Base-by-base conservation (phyloP, 2,113 vertebrate species). In the Cavia aperea region DNA sequence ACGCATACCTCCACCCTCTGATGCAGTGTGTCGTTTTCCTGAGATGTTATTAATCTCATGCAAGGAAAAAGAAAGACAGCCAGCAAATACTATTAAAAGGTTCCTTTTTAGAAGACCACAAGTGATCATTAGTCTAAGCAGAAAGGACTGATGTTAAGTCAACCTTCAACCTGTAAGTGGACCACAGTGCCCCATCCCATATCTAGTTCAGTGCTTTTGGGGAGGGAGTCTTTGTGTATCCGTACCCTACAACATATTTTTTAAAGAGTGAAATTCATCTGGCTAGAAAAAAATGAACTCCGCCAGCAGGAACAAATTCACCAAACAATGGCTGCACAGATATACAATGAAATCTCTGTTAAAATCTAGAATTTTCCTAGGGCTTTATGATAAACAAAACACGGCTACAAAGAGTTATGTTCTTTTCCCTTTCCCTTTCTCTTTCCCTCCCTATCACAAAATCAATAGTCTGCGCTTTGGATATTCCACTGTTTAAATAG, bases 351-450 rank as follows among this genome's bases (percentile, higher is more conserved):
- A 87, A 88, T 85, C 68, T 49, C 31, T 56, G 51, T 58, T 62
- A 87, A 81, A 90, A 56, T 39, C 60, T 88, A 82, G 72, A 95
- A 36, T 26, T 11, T 86, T 94, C 70, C 54, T 49, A 92, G 72
- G 31, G 54, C 36, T 39, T 72, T 81, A 5, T 46, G 66, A 86
- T n/a, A 66, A 75, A 60, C 39, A 2, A 75, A n/a, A 86, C 16
- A 26, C 63, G 68, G 46, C 54, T 86, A 23, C 84, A 1, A 86
- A 92, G 43, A 46, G 63, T 51, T 88, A 49, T 62, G n/a, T 75
- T 93, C 56, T 39, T 70, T 79, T 89, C 51, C 21, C 7, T 15
- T 60, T 39, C 19, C 11, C 13, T 58, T 3, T 62, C 72, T 21
- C 7, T 31, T 43, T 19, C 62, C 46, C 7, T n/a, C 19, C 18